phyloP scores from a whole-genome alignment of 2,113 vertebrate species.

The Nanorana parkeri region DNA sequence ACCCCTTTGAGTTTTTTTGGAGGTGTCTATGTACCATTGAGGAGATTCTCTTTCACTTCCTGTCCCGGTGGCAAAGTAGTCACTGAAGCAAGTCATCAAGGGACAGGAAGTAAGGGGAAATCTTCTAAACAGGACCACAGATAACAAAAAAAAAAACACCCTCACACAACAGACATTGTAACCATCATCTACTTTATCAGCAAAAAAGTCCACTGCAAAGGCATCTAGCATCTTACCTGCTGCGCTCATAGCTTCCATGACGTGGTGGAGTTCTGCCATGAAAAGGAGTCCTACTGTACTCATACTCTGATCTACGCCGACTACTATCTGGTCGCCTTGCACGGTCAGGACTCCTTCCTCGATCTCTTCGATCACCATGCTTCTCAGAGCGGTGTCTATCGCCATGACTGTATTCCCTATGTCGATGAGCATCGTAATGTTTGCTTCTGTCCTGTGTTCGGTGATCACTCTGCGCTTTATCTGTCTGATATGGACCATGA shows the following conservation, averaged over 20 bases:
- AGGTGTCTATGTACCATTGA: too few species aligned
- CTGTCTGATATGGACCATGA: constrained; percentile 77
- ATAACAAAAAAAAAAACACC: too few species aligned
- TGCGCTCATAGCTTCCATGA: constrained; percentile 87
- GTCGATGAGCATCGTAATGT: constrained; percentile 83
- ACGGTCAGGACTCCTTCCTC: constrained; percentile 85
- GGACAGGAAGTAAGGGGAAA: too few species aligned
- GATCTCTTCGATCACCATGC: constrained; percentile 81
- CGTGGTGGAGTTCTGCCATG: constrained; percentile 78
- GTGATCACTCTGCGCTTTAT: constrained; percentile 75
- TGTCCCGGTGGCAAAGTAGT: too few species aligned
- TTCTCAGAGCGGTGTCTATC: constrained; percentile 81
- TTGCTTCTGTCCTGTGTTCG: constrained; percentile 85
- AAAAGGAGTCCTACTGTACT: constrained; percentile 78
- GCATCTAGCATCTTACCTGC: constrained; percentile 80
- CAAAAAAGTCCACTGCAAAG: too few species aligned
- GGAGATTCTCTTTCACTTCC: too few species aligned
- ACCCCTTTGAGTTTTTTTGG: too few species aligned
- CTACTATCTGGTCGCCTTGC: constrained; percentile 76
- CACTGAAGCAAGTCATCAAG: too few species aligned
- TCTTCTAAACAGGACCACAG: too few species aligned
- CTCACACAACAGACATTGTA: too few species aligned
- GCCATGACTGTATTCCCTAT: constrained; percentile 78
- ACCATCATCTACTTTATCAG: too few species aligned
- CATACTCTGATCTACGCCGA: constrained; percentile 83